These are phyloP conservation scores for Rhopalosiphum padi DNA, from an alignment of 1,140 invertebrate genomes.

Conservation along the genomic window DNA sequence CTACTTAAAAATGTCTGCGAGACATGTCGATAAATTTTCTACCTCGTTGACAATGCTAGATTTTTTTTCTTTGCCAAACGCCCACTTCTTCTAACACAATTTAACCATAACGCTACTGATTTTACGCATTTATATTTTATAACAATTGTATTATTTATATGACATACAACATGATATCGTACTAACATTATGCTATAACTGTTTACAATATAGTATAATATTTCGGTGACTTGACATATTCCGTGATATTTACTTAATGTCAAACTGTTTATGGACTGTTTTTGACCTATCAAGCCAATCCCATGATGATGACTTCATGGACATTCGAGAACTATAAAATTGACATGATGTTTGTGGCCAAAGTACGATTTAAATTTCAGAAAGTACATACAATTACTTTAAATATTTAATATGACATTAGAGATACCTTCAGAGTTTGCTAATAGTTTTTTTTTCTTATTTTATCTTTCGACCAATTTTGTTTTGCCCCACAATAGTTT, in stretches of 20 bases:
- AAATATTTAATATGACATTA: not conserved
- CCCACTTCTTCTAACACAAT: not conserved
- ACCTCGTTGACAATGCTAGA: not conserved
- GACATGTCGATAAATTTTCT: not conserved
- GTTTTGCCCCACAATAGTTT: not conserved
- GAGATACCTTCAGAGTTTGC: not conserved
- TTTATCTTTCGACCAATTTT: not conserved
- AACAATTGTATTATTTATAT: no score
- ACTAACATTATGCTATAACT: not conserved
- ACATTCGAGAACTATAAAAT: slow-evolving; percentile 7
- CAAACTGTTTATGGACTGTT: not conserved
- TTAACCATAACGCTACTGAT: not conserved
- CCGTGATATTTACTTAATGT: not conserved
- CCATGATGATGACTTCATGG: not conserved
- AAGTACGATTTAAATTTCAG: not conserved
- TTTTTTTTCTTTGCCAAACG: not conserved
- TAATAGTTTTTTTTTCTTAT: not conserved
- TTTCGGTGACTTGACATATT: not conserved
- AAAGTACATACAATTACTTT: not conserved
- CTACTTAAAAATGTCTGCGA: not conserved
- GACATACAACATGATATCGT: not conserved
- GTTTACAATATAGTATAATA: not conserved
- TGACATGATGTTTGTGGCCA: not conserved
- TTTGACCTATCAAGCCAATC: not conserved
- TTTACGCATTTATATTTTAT: not conserved